These are phyloP conservation scores for Sphyrna mokarran DNA, from an alignment of 2,113 vertebrate genomes.

Conservation along the genomic window DNA sequence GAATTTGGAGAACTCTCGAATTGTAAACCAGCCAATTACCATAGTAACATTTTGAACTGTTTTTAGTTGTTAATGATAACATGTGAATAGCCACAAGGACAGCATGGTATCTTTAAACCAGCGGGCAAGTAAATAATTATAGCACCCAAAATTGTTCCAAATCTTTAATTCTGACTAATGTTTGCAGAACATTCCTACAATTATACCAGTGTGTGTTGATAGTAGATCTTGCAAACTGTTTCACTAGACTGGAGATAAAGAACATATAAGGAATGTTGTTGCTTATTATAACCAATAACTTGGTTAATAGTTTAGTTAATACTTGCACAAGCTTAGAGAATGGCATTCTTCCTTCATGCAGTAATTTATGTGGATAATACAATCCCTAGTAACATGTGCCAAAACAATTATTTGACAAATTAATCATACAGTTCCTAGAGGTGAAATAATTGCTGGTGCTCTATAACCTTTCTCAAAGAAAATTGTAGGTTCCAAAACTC, in stretches of 20 bases:
- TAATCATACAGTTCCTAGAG: not conserved
- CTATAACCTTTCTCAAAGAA: not conserved
- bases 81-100: not conserved
- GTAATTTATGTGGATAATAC: not conserved
- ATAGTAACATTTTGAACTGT: not conserved
- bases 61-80: not conserved
- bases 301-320: conserved; percentile 19
- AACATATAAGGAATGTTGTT: not conserved
- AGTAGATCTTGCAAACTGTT: not conserved
- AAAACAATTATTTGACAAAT: conserved; percentile 20
- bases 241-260: not conserved
- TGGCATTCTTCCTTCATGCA: not conserved
- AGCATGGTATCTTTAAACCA: not conserved
- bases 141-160: not conserved
- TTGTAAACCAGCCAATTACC: not conserved
- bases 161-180: not conserved
- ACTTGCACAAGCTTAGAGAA: not conserved
- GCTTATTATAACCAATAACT: not conserved
- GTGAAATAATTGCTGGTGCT: not conserved
- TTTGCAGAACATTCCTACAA: not conserved
- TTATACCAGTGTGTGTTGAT: not conserved
- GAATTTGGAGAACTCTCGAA: not conserved
- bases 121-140: not conserved
- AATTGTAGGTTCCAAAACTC: not conserved
- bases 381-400: not conserved